Percentiles rank a stretch among this genome's conserved stretches.
These are phyloP conservation scores for Tenodera sinensis DNA, from an alignment of 2,888 invertebrate genomes.

Conservation along the genomic window DNA sequence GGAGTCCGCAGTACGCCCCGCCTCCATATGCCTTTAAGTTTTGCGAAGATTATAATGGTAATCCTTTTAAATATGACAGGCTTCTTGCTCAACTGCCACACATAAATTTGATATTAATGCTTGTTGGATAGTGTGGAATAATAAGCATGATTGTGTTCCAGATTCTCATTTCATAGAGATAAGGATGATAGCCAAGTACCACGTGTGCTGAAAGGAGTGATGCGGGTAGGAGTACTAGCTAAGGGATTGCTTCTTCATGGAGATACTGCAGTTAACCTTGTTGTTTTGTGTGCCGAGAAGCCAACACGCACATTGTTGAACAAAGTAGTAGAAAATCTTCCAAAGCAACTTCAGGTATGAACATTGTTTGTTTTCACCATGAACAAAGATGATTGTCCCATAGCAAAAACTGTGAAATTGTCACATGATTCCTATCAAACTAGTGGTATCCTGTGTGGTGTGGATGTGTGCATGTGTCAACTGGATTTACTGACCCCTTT, in stretches of 20 bases:
- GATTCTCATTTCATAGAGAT: constrained; percentile 65
- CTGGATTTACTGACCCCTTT: too few relatives aligned
- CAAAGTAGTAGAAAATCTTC: constrained; percentile 80
- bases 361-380: too few relatives aligned
- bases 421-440: too few relatives aligned
- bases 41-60: too few relatives aligned
- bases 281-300: constrained; percentile 91
- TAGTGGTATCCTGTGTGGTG: too few relatives aligned
- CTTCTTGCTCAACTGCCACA: too few relatives aligned
- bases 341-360: constrained; percentile 62
- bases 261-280: constrained; percentile 85
- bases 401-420: too few relatives aligned
- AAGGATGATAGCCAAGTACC: constrained; percentile 56
- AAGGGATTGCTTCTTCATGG: constrained; percentile 87
- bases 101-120: not conserved
- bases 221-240: constrained; percentile 90
- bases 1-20: too few relatives aligned
- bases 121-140: constrained; percentile 36
- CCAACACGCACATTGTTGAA: constrained; percentile 83
- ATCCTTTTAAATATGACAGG: too few relatives aligned
- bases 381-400: too few relatives aligned
- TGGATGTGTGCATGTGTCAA: too few relatives aligned
- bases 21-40: too few relatives aligned
- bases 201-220: constrained; percentile 89
- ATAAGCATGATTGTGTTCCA: constrained; percentile 34